Conservation (phyloP, 2,113 vertebrate genomes). For the Leptosomus discolor region DNA sequence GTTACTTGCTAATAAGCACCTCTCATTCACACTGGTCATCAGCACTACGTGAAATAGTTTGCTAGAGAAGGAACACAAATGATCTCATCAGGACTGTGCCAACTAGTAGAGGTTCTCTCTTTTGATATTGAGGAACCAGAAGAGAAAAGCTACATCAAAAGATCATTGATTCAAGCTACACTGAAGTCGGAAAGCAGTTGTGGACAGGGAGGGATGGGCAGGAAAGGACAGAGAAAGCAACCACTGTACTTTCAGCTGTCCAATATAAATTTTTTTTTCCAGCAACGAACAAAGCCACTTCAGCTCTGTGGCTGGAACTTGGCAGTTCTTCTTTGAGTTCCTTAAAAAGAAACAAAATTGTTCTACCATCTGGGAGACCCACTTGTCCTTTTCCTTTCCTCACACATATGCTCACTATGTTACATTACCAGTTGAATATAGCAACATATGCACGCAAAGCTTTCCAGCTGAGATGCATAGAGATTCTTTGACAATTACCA, state of each 20-base stretch:
- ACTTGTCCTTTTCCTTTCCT: slow-evolving; percentile 17
- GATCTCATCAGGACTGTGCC: background rate
- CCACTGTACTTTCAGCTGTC: background rate
- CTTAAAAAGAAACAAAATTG: slow-evolving; percentile 28
- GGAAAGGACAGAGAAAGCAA: background rate
- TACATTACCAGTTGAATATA: background rate
- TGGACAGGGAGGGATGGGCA: background rate
- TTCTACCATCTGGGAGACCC: slow-evolving; percentile 31
- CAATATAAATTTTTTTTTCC: background rate
- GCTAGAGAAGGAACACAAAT: background rate
- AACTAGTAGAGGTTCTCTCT: background rate
- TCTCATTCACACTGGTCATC: background rate
- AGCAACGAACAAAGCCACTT: background rate
- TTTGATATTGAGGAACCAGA: background rate
- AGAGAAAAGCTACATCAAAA: background rate
- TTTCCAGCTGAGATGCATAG: background rate
- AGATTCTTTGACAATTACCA: background rate
- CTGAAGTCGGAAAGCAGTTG: background rate
- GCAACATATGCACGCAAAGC: background rate
- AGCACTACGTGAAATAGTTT: background rate
- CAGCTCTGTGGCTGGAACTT: slow-evolving; percentile 28
- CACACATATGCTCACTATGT: background rate
- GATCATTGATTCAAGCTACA: no score
- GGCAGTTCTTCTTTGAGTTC: background rate
- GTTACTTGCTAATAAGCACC: background rate